Percentiles rank a stretch among this genome's conserved stretches.
Evolutionary conservation across 2,888 invertebrate species (phyloP).

Genomic region (Drosophila affinis): DNA sequence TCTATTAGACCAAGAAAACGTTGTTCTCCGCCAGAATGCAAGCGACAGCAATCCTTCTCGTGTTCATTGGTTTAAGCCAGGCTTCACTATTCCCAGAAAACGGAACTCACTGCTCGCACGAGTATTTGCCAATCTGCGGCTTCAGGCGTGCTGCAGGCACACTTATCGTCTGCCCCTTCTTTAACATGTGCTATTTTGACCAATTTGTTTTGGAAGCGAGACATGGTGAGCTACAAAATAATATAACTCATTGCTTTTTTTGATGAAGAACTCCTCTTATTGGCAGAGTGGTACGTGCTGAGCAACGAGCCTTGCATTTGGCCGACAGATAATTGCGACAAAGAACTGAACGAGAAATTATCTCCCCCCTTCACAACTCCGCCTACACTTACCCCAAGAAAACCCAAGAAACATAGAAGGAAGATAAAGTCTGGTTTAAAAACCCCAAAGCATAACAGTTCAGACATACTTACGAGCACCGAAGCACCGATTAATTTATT

Average conservation of each 20-base stretch:
- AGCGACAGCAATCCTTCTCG: not conserved
- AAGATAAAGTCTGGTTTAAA: too few relatives aligned
- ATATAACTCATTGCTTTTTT: not conserved
- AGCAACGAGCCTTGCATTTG: constrained; percentile 11
- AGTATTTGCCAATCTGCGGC: constrained; percentile 33
- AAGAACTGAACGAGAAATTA: not conserved
- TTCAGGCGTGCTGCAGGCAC: not conserved
- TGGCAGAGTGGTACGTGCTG: constrained; percentile 2
- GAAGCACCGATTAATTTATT: too few relatives aligned
- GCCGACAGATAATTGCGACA: not conserved
- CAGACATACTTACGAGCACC: too few relatives aligned
- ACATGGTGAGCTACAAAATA: not conserved
- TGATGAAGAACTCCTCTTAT: not conserved
- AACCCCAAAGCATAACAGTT: too few relatives aligned
- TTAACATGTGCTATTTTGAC: constrained; percentile 29
- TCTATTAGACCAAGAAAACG: not conserved
- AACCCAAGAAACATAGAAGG: not conserved
- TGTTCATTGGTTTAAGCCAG: not conserved
- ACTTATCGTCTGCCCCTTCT: constrained; percentile 32
- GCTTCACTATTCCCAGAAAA: not conserved
- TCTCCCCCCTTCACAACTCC: not conserved
- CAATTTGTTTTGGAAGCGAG: not conserved
- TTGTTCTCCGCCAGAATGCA: constrained; percentile 26
- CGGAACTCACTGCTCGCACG: not conserved
- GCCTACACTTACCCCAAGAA: not conserved